These are phyloP conservation scores for Pachyuromys duprasi DNA, from an alignment of 2,797 vertebrate genomes.

Conservation along the genomic window DNA sequence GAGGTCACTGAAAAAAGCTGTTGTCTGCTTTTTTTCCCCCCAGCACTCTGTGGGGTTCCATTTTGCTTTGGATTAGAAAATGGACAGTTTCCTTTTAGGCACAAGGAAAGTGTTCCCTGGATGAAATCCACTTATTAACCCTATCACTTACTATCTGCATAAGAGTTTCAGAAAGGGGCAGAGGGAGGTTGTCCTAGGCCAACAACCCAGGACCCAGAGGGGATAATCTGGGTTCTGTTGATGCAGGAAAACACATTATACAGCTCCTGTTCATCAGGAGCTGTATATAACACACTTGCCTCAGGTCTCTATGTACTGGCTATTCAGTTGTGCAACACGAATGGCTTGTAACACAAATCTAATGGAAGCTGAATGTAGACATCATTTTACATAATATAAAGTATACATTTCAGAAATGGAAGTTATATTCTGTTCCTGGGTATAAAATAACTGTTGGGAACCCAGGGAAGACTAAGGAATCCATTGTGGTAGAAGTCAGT, in stretches of 20 bases:
- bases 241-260: constrained; percentile 8
- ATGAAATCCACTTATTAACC: constrained; percentile 61
- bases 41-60: constrained; percentile 59
- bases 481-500: background rate
- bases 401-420: constrained; percentile 49
- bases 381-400: constrained; percentile 59
- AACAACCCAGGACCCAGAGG: constrained; percentile 10
- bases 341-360: constrained; percentile 46
- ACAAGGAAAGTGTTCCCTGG: constrained; percentile 40
- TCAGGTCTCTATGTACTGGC: constrained; percentile 27
- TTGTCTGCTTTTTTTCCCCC: constrained; percentile 12
- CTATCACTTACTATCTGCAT: constrained; percentile 54
- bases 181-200: constrained; percentile 1
- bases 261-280: too few relatives aligned
- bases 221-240: constrained; percentile 26
- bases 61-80: constrained; percentile 63
- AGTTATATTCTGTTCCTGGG: constrained; percentile 48
- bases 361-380: constrained; percentile 57
- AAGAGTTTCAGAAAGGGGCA: background rate
- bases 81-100: constrained; percentile 67
- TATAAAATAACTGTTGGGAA: background rate
- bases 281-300: background rate
- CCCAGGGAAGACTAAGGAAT: background rate
- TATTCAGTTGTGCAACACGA: constrained; percentile 55
- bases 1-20: constrained; percentile 33